A percentile compares a stretch with the other conserved stretches of the same genome.
Evolutionary conservation across 2,888 invertebrate genomes (phyloP).

Genomic region (Helobdella robusta): DNA sequence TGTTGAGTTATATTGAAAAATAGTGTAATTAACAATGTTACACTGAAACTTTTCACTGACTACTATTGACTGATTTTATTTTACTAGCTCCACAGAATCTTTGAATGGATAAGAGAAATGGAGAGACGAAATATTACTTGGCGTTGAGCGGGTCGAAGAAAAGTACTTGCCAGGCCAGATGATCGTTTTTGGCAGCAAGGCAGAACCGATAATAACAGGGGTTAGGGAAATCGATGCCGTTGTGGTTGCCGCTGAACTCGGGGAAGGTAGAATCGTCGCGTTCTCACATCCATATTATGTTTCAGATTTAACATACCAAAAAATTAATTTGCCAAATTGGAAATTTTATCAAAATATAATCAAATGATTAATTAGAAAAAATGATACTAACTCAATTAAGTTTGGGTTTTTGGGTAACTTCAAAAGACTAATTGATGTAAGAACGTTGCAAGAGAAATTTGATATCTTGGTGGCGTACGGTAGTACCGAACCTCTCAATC

Average conservation of each 20-base stretch:
- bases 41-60: too few relatives aligned
- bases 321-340: slow-evolving; percentile 6
- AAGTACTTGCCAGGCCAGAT: slow-evolving; percentile 22
- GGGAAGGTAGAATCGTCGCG: slow-evolving; percentile 30
- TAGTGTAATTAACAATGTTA: too few relatives aligned
- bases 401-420: background rate
- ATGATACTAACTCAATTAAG: background rate
- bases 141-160: background rate
- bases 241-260: slow-evolving; percentile 24
- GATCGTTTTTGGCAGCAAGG: slow-evolving; percentile 20
- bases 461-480: slow-evolving; percentile 2
- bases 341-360: slow-evolving; percentile 14
- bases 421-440: background rate
- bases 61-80: too few relatives aligned
- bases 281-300: slow-evolving; percentile 27
- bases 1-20: too few relatives aligned
- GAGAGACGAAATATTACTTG: slow-evolving; percentile 15
- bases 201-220: slow-evolving; percentile 25
- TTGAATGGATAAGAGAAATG: too few relatives aligned
- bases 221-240: slow-evolving; percentile 20
- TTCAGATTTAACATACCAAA: background rate
- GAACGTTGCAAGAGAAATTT: slow-evolving; percentile 8
- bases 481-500: too few relatives aligned
- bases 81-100: too few relatives aligned
- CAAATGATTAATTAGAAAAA: slow-evolving; percentile 28